A percentile compares a stretch with the other conserved stretches of the same genome.
Evolutionary conservation across 2,113 vertebrate genomes (phyloP).

Genomic region (Corythornis madagascariensis): DNA sequence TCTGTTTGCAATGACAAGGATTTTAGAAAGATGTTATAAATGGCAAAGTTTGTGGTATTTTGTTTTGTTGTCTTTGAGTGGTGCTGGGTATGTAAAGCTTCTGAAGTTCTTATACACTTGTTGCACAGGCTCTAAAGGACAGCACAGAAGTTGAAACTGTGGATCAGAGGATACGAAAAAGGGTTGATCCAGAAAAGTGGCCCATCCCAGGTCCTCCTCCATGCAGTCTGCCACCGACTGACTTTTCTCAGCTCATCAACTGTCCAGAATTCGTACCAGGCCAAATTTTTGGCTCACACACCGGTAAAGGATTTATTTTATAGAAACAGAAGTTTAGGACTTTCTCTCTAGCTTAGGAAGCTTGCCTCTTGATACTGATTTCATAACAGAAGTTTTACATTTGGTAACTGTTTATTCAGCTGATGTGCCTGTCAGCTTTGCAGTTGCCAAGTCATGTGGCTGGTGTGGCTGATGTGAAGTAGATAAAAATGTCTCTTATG

Average conservation of each 20-base stretch:
- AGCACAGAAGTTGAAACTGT: slow-evolving; percentile 92
- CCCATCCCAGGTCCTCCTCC: slow-evolving; percentile 84
- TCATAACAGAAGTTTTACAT: not conserved
- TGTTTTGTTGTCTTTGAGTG: not conserved
- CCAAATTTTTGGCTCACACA: slow-evolving; percentile 78
- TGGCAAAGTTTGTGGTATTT: not conserved
- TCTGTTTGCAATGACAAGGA: not conserved
- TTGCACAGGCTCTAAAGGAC: slow-evolving; percentile 87
- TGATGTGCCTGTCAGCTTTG: not conserved
- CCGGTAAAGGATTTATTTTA: slow-evolving; percentile 79
- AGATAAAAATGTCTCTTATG: not conserved
- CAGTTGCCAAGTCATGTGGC: not conserved
- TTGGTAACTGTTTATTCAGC: not conserved
- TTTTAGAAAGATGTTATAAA: not conserved
- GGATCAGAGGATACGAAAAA: slow-evolving; percentile 89
- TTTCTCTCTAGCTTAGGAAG: not conserved
- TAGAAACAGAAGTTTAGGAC: slow-evolving; percentile 3
- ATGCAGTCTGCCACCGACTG: slow-evolving; percentile 82
- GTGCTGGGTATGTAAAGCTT: not conserved
- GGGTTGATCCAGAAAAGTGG: slow-evolving; percentile 91
- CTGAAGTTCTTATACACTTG: not conserved
- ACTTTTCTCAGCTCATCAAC: slow-evolving; percentile 93
- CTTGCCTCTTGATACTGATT: slow-evolving; percentile 2
- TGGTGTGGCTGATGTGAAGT: not conserved
- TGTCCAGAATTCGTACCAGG: slow-evolving; percentile 96